Percentiles rank a stretch among this genome's conserved stretches.
phyloP scores from a whole-genome alignment of 2,888 invertebrate genomes.

The Synanthedon andrenaeformis region DNA sequence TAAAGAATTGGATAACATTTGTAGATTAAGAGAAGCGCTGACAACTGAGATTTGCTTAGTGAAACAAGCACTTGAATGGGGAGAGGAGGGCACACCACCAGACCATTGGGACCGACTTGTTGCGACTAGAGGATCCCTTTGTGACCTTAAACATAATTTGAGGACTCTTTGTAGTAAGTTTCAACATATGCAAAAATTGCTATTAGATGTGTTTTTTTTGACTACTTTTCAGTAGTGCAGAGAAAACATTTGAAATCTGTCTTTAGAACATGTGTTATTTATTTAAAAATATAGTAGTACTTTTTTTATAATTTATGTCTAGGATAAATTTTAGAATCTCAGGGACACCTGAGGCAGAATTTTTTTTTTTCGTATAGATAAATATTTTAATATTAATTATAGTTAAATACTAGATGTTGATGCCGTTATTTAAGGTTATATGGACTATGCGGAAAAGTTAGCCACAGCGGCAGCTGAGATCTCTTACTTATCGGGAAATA shows the following conservation, averaged over 20 bases:
- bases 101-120: slow-evolving; percentile 63
- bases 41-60: slow-evolving; percentile 55
- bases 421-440: slow-evolving; percentile 40
- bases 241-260: background rate
- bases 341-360: too few species aligned
- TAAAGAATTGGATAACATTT: too few species aligned
- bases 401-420: background rate
- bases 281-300: too few species aligned
- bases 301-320: too few species aligned
- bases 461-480: slow-evolving; percentile 67
- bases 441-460: slow-evolving; percentile 69
- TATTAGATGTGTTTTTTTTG: background rate
- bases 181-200: background rate
- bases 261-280: too few species aligned
- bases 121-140: slow-evolving; percentile 47
- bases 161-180: slow-evolving; percentile 46
- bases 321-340: too few species aligned
- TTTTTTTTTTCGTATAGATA: too few species aligned
- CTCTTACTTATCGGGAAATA: slow-evolving; percentile 65
- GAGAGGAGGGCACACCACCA: slow-evolving; percentile 54
- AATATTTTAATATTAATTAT: too few species aligned
- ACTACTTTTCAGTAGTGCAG: background rate
- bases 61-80: slow-evolving; percentile 60
- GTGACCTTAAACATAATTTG: slow-evolving; percentile 56
- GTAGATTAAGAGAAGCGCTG: slow-evolving; percentile 49